Percentiles rank a stretch among this genome's conserved stretches.
These are phyloP conservation scores for Geothlypis trichas DNA, from an alignment of 2,113 vertebrate species.

Conservation along the genomic window DNA sequence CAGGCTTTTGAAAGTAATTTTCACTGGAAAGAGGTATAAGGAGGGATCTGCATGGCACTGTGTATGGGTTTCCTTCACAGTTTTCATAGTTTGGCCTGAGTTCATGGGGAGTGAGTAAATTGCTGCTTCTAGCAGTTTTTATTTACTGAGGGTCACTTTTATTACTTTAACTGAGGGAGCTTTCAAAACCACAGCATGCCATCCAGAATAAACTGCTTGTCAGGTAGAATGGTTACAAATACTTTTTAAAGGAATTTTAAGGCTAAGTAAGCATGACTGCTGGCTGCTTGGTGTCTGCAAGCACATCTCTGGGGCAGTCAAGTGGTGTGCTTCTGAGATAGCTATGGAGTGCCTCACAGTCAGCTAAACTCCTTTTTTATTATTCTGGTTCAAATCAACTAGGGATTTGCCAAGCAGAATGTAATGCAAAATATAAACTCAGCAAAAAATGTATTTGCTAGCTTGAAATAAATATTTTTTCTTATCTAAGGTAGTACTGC, in stretches of 20 bases:
- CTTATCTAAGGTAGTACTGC: neutral
- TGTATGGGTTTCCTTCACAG: neutral
- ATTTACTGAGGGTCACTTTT: neutral
- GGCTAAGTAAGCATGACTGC: neutral
- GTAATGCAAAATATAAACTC: neutral
- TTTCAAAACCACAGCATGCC: neutral
- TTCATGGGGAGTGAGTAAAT: neutral
- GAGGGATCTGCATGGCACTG: neutral
- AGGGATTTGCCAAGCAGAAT: neutral
- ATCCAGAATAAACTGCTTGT: conserved; percentile 8
- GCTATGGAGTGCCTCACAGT: neutral
- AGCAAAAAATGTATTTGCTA: neutral
- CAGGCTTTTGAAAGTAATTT: neutral
- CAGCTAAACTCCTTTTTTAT: neutral
- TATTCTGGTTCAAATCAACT: neutral
- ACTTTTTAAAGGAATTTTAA: conserved; percentile 20
- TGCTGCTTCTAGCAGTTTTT: conserved; percentile 1
- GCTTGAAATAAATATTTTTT: neutral
- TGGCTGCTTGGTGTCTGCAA: neutral
- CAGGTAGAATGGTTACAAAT: neutral
- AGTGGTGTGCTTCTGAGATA: neutral
- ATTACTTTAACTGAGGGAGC: neutral
- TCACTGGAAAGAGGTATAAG: neutral
- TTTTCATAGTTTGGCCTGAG: neutral
- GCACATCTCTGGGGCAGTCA: neutral